Percentiles rank a stretch among this genome's conserved stretches.
These are phyloP conservation scores for Drosophila kanekoi DNA, from an alignment of 2,888 invertebrate genomes.

Conservation along the genomic window DNA sequence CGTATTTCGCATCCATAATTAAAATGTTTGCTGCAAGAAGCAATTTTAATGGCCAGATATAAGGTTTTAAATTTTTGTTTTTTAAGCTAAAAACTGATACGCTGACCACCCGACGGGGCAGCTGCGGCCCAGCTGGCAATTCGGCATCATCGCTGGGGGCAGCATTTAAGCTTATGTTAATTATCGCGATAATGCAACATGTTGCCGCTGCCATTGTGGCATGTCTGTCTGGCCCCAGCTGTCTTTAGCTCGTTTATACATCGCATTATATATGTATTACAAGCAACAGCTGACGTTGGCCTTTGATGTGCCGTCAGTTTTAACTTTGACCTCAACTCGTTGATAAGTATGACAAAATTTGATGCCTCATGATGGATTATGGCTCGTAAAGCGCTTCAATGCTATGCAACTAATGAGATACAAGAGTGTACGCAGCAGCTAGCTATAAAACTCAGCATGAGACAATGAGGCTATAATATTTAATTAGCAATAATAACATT, in stretches of 20 bases:
- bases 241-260: conserved; percentile 15
- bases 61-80: conserved; percentile 11
- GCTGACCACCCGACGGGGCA: conserved; percentile 51
- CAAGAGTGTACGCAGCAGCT: conserved; percentile 1
- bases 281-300: conserved; percentile 13
- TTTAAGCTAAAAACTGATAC: conserved; percentile 30
- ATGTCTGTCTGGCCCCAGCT: conserved; percentile 10
- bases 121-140: conserved; percentile 22
- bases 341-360: conserved; percentile 37
- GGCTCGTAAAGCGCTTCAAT: conserved; percentile 24
- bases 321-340: conserved; percentile 46
- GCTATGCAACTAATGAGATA: conserved; percentile 15
- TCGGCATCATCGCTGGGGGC: conserved; percentile 40
- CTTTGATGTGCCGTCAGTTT: conserved; percentile 50
- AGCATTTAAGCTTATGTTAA: conserved; percentile 68
- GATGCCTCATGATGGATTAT: conserved; percentile 41
- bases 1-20: conserved; percentile 71
- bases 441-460: conserved; percentile 20
- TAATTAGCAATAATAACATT: conserved; percentile 14
- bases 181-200: conserved; percentile 82
- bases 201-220: conserved; percentile 50
- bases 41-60: conserved; percentile 63
- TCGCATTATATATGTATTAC: conserved; percentile 18
- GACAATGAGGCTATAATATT: conserved; percentile 9
- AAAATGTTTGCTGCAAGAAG: conserved; percentile 73